Evolutionary conservation across 2,888 invertebrate species (phyloP), one percentile per base, ranked within the genome.

Genomic region (Pharmacophagus antenor): DNA sequence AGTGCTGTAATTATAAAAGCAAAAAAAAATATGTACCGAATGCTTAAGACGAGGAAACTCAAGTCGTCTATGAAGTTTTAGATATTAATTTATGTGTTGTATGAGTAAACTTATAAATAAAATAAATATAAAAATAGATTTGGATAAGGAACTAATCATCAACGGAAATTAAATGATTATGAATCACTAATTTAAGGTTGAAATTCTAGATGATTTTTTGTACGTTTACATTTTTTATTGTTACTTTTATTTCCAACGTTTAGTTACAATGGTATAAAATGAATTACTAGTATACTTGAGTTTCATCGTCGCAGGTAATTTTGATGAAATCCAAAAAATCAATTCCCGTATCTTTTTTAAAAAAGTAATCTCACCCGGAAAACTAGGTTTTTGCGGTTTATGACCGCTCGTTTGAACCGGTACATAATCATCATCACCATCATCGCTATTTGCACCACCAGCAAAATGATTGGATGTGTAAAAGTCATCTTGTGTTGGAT

Each of bases 341-440:
- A 46, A 31, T 15, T 10, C 55, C 51, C 56, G 56, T 52, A 47
- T 41, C 41, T 51, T 56, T 42, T 51, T 47, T 56, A 41, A 4
- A 56, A 56, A 56, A 61, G 12, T 44, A 10, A 47, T 61, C 60
- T 61, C 55, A 61, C 89, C 89, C 65, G 88, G 88, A 65, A 74
- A 85, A 74, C 85, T 87, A 69, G 89, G 88, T 67, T 82, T 79
- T 67, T 76, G 71, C 56, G 85, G 85, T 62, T 79, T 84, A 67
- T 81, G 77, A 68, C 70, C 73, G 63, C 76, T 83, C 41, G 79
- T 82, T 66, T 78, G 75, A 62, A 87, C 79, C 44, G 87, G 88
- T 58, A 85, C 85, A 86, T 88, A 89, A 85, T 85, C 90, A 87
- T 89, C 88, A 84, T 68, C 83, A 76, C 81, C 78, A 27, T 71